Percentiles rank a stretch among this genome's conserved stretches.
These are phyloP conservation scores for Entomyzon cyanotis DNA, from an alignment of 2,113 vertebrate genomes.

Conservation along the genomic window DNA sequence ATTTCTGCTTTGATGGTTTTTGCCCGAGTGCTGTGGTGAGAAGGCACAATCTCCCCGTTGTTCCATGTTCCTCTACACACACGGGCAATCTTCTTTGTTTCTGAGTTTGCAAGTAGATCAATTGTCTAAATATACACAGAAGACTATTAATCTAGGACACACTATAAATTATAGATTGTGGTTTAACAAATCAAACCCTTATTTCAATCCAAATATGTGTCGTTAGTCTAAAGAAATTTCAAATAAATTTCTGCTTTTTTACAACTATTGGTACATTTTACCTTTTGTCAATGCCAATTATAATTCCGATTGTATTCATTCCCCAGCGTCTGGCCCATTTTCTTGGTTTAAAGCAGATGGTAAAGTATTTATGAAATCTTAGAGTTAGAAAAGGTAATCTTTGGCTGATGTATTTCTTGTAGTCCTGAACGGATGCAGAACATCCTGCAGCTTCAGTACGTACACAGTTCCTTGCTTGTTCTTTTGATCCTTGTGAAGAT, in stretches of 20 bases:
- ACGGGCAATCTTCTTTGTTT: accelerated
- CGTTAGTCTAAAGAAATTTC: neutral
- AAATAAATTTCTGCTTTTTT: neutral
- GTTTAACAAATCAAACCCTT: neutral
- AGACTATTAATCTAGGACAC: neutral
- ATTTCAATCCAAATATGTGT: neutral
- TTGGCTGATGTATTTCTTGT: neutral
- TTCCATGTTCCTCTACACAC: neutral
- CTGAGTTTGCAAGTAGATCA: neutral
- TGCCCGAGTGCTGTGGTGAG: accelerated
- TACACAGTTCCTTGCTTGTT: neutral
- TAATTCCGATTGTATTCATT: neutral
- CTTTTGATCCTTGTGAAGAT: neutral
- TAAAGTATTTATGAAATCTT: neutral
- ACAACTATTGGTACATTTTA: neutral
- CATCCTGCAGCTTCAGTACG: neutral
- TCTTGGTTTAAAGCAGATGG: neutral
- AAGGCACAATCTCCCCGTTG: neutral
- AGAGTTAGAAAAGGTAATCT: neutral
- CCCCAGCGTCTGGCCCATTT: neutral
- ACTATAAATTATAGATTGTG: neutral
- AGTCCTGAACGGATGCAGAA: neutral
- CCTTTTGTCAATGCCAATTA: neutral
- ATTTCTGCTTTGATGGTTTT: neutral
- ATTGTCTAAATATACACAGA: neutral